A percentile compares a stretch with the other conserved stretches of the same genome.
Conservation (phyloP, 2,113 vertebrate species). For the Brienomyrus longianalis region DNA sequence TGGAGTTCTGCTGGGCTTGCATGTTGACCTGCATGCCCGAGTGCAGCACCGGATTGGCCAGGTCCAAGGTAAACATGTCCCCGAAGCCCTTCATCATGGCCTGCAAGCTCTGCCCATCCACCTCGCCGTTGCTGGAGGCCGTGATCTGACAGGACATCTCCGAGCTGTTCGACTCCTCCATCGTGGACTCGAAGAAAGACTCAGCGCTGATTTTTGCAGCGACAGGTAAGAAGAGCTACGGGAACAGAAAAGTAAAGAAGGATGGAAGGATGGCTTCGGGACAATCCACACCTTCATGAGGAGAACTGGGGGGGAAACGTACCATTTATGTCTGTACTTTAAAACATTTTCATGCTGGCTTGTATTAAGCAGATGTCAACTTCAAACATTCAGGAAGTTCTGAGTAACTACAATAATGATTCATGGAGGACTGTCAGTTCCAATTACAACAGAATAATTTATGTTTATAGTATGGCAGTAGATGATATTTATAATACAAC, state of each 20-base stretch:
- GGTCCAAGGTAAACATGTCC: slow-evolving; percentile 80
- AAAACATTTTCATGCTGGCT: not conserved
- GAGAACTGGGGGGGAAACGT: not conserved
- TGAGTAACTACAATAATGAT: not conserved
- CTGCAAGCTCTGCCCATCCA: slow-evolving; percentile 76
- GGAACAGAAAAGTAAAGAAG: slow-evolving; percentile 51
- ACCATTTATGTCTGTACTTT: not conserved
- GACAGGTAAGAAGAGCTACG: slow-evolving; percentile 81
- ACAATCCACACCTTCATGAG: not conserved
- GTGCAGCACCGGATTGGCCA: slow-evolving; percentile 74
- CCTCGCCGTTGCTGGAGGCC: slow-evolving; percentile 78
- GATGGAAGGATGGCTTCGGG: slow-evolving; percentile 13
- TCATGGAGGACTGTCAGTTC: not conserved
- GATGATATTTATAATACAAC: not conserved
- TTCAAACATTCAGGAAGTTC: not conserved
- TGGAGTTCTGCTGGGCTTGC: slow-evolving; percentile 87
- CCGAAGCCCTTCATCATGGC: slow-evolving; percentile 83
- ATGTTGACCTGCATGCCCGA: slow-evolving; percentile 88
- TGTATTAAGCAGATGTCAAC: not conserved
- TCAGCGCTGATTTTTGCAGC: slow-evolving; percentile 82
- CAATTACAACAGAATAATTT: not conserved
- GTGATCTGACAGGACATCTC: slow-evolving; percentile 88
- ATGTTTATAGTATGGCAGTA: not conserved
- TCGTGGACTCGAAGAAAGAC: slow-evolving; percentile 89
- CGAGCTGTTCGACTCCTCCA: slow-evolving; percentile 85